Base-by-base conservation (phyloP, 1,140 invertebrate species). In the Panagrolaimus sp. region DNA sequence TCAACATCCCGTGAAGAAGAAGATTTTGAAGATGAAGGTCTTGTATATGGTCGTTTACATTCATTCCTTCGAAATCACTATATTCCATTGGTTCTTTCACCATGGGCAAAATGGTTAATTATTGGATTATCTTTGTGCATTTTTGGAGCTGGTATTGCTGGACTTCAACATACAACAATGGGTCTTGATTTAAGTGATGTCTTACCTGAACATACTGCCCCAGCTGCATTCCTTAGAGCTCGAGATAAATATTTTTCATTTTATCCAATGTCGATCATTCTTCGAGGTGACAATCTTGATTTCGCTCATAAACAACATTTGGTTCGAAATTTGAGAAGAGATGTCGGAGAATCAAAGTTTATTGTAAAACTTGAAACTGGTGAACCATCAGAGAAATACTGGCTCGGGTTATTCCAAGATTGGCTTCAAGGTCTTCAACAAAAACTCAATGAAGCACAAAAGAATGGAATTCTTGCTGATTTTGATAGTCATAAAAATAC, bases 221-320 rank as follows among this genome's bases (percentile, higher is more conserved):
- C 97, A 85, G 90, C 94, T 82, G 89, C 90, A 68, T 98, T 97
- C 83, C 87, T 98, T 1, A 89, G 89, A 38, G 89, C 91, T 0
- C 93, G 96, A 82, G 89, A 91, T 62, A 89, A 91, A 74, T 91
- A 94, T 81, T 98, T 98, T 84, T 93, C 93, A 2, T 96, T 97
- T 84, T 98, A 96, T 84, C 94, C 92, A 83, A 95, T 98, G 89
- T 93, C 90, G 85, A 91, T 93, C 0, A 91, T 97, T 0, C 96
- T 95, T 0, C 89, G 93, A 78, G 89, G 90, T 21, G 71, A 75
- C 1, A 90, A 96, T 82, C 91, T 97, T 83, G 94, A 98, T 84
- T 98, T 98, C 86, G 92, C 94, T 1, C 90, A 89, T 6, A 93
- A 94, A 83, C 95, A 98, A 85, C 89, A 89, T 76, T 82, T 97